These are phyloP conservation scores for Xiphophorus birchmanni DNA, from an alignment of 2,797 vertebrate species.

Conservation along the genomic window DNA sequence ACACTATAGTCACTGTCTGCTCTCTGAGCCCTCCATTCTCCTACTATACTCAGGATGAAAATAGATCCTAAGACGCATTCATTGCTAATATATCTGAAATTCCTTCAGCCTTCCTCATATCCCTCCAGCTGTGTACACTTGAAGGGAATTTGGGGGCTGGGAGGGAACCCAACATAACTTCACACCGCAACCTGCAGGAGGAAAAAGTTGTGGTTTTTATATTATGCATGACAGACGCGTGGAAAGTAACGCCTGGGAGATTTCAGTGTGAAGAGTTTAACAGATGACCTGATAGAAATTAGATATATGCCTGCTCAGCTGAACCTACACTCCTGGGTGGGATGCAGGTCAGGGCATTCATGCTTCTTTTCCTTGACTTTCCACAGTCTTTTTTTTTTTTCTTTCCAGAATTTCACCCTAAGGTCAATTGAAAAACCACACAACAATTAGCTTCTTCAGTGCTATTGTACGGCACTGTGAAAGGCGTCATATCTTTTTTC, in stretches of 20 bases:
- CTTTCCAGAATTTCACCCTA: neutral
- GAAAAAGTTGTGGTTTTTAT: conserved; percentile 55
- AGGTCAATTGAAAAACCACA: conserved; percentile 40
- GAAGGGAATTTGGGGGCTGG: conserved; percentile 25
- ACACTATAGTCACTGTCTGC: conserved; percentile 40
- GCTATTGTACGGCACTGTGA: conserved; percentile 11
- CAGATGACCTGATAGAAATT: conserved; percentile 76
- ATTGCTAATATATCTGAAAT: conserved; percentile 57
- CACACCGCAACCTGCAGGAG: conserved; percentile 48
- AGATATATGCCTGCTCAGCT: conserved; percentile 69
- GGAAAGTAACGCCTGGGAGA: conserved; percentile 61
- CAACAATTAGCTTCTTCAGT: conserved; percentile 5
- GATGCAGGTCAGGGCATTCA: neutral
- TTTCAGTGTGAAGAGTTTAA: conserved; percentile 73
- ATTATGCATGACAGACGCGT: conserved; percentile 52
- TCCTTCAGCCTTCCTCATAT: conserved; percentile 36
- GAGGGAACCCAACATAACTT: conserved; percentile 27
- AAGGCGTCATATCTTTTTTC: neutral
- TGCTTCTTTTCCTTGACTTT: neutral
- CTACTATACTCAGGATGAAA: conserved; percentile 16
- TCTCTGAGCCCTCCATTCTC: conserved; percentile 27
- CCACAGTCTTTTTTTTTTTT: conserved; percentile 13
- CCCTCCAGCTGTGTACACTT: conserved; percentile 69
- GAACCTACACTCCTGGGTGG: conserved; percentile 42
- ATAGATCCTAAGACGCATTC: conserved; percentile 37